Base-by-base conservation (phyloP, 2,113 vertebrate genomes). In the Festucalex cinctus region DNA sequence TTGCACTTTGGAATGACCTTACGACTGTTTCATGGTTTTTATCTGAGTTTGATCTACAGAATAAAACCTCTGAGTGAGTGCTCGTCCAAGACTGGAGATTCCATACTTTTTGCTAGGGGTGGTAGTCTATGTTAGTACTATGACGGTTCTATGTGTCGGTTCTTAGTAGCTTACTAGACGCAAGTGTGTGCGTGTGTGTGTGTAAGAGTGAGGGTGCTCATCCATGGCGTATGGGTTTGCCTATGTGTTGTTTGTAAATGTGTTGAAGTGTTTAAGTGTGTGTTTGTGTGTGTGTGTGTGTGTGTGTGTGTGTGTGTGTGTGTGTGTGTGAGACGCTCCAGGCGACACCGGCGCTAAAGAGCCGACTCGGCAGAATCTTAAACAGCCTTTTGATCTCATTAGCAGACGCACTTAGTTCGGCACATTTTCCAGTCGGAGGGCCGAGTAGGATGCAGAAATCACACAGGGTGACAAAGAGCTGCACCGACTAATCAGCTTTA, bases 401-500 rank as follows among this genome's bases (percentile, higher is more conserved):
- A 86, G 68, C 74, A 82, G 75, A 88, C 79, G 43, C 76, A 73
- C 72, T 74, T 81, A 60, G 64, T 83, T 83, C 69, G 43, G 77
- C 82, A 85, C 37, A 83, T 88, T 87, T 87, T 88, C 76, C 80
- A 86, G 78, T 83, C 68, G 64, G 71, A 75, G 61, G 76, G 81
- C 69, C 79, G 65, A 84, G 82, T 74, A 62, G 74, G 74, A 80
- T 85, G 78, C 82, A 76, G 79, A 83, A 84, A 78, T 75, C 79
- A 81, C 65, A 60, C 46, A 66, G 81, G 76, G 79, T 46, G 79
- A 89, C 84, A 85, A 85, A 73, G 60, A 83, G 78, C 78, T 48
- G 68, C 77, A 66, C 77, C 39, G 64, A 64, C 82, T 87, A 88
- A 87, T 89, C 80, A 84, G 86, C 81, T 89, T 88, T 77, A 82